Base-by-base conservation (phyloP, 2,888 invertebrate species). In the Agonopterix subpropinquella region DNA sequence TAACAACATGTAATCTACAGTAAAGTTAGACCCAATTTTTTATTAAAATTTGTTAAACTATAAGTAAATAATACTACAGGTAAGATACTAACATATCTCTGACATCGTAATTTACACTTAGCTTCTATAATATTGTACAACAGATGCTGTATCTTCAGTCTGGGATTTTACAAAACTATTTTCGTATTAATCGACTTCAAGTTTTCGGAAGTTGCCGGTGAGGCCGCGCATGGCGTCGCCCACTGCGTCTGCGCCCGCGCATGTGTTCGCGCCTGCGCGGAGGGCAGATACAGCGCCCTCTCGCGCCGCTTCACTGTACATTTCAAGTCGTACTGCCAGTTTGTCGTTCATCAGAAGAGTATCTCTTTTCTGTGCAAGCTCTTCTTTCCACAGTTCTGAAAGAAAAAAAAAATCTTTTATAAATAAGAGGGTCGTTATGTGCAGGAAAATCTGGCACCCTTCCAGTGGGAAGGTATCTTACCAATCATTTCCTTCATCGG, bases 401-500 rank as follows among this genome's bases (percentile, higher is more conserved):
- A 59, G 8, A 41, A 57, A 46, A 11, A 41, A 10, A 11, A 41
- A n/a, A 10, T 4, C 8, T 43, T 43, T 7, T 41, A 53, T 4
- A 44, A 4, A 44, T n/a, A 18, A 37, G 28, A 28, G 18, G 44
- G 13, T 36, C 55, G 10, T 41, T 15, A n/a, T 11, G 10, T 8
- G 5, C 28, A 28, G 7, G 28, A 28, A 28, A 28, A 7, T 28
- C 5, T 28, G 7, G 28, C 28, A 28, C 5, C 28, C 28, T 28
- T 28, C 28, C 28, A 18, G 18, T 18, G 3, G 4, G 18, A 18
- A 18, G 18, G 18, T 28, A 4, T 28, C 73, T 89, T 70, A 95
- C 95, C 92, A 56, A 95, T 95, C 95, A 96, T 95, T 69, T 95
- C 92, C 45, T 91, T 90, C 92, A 95, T 92, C 0, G 95, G 95